Evolutionary conservation across 1,140 invertebrate genomes (phyloP), one percentile per base, ranked within the genome.

Genomic region (Plectrocnemia conspersa): DNA sequence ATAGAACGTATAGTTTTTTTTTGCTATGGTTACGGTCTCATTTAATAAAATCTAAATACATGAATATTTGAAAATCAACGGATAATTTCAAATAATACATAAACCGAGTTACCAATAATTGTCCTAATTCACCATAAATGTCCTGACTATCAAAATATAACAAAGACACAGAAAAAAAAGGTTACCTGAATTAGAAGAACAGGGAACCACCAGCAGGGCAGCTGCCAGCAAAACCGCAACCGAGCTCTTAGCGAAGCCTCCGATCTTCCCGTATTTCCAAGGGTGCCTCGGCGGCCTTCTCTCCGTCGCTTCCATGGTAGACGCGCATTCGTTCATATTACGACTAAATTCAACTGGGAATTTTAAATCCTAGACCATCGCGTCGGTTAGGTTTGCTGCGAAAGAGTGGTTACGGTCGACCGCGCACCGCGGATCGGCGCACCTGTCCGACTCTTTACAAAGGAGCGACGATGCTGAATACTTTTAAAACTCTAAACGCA

Each of bases 171-270:
- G 11, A 52, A 25, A 24, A 52, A 38, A 52, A 23, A 40, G 13
- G 29, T 40, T 58, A 58, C 57, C 57, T 59, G 57, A 32, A 15
- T 38, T 54, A 29, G 35, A 50, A 21, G 29, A 35, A 32, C 57
- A 45, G 18, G 57, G 57, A n/a, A 27, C 15, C 19, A 48, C 38
- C 38, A 54, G 36, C n/a, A 54, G 5, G 33, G 24, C 45, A 3
- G 33, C 27, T 7, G 41, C 32, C 36, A 54, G 10, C 23, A 53
- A 22, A 16, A 53, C 27, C 45, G 36, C 57, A 11, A 59, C 27
- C 4, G 27, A 35, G 13, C 24, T 32, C 4, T 22, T 25, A 9
- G 23, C 23, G 24, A 46, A 46, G 6, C 23, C 23, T 23, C 15
- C 23, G 3, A 6, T 27, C 42, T 18, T 46, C 10, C 21, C 19